These are phyloP conservation scores for Cossypha niveicapilla DNA, from an alignment of 2,797 vertebrate species.

Conservation along the genomic window DNA sequence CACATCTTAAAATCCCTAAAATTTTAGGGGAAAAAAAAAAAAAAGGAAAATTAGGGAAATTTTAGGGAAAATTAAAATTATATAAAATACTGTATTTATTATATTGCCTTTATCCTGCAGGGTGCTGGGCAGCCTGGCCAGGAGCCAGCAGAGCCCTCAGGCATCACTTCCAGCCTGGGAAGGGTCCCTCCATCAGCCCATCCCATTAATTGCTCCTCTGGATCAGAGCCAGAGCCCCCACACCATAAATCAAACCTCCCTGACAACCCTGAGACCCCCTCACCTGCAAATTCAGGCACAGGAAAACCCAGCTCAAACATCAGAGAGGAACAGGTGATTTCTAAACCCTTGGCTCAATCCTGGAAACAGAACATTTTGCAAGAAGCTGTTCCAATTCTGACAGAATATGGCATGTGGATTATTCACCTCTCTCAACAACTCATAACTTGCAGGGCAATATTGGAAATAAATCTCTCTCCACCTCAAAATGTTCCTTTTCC, in stretches of 20 bases:
- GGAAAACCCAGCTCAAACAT: background rate
- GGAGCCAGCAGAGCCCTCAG: conserved; percentile 29
- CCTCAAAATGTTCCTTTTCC: background rate
- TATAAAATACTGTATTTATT: background rate
- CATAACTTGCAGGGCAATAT: background rate
- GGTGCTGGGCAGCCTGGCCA: background rate
- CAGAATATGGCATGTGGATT: background rate
- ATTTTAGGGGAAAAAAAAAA: background rate
- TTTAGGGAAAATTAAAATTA: background rate
- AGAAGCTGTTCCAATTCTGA: background rate
- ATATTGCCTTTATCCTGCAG: background rate
- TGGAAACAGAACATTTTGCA: background rate
- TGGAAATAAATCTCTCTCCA: background rate
- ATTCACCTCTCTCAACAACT: background rate
- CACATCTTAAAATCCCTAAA: background rate
- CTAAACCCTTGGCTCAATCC: background rate
- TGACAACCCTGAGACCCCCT: background rate
- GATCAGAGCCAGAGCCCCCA: background rate
- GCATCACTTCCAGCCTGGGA: background rate
- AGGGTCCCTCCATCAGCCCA: background rate
- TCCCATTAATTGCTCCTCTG: conserved; percentile 5
- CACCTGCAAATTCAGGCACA: background rate
- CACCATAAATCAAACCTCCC: background rate
- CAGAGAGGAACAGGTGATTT: background rate
- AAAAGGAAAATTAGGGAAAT: background rate